Base-by-base conservation (phyloP, 2,113 vertebrate genomes). In the Peromyscus polionotus region DNA sequence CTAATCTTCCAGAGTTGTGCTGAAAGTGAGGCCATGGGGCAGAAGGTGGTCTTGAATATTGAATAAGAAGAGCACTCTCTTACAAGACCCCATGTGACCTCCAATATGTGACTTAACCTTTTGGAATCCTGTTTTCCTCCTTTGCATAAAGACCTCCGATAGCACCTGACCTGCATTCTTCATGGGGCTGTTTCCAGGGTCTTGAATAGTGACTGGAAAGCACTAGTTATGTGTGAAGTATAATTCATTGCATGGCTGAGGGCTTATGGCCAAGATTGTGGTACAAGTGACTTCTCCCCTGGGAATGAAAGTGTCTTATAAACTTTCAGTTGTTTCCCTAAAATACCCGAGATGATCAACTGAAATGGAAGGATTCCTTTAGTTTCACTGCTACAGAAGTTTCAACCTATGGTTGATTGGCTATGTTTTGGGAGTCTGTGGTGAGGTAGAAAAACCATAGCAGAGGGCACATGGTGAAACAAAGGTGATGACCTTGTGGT, bases 41-140 rank as follows among this genome's bases (percentile, higher is more conserved):
- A 86, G 61, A 80, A 90, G 72, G 67, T 93, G 45, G 67, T 83
- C 45, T 91, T 86, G 76, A 86, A 73, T 81, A 73, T 13, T 63
- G 77, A 91, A 57, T 51, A 65, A 80, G 28, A 76, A 72, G 45
- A 90, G 39, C 10, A 17, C 73, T 70, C 45, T 86, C 9, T 11
- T 68, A 33, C n/a, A 96, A 80, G 84, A 90, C n/a, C 7, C 36
- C 33, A 17, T 28, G 10, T n/a, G 79, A 84, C 79, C 61, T 89
- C 93, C 42, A 91, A 59, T 80, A 92, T 75, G 24, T 91, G 93
- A 92, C 33, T 51, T 59, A 68, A 72, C 33, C 20, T 89, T 36
- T 79, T 96, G 14, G 57, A 81, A 93, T 86, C 39, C 84, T 39
- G 28, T 63, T 54, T 72, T 86, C 45, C 68, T 93, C 17, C 1